Percentiles rank a stretch among this genome's conserved stretches.
These are phyloP conservation scores for Tetramorium simillimum DNA, from an alignment of 1,140 invertebrate genomes.

Conservation along the genomic window DNA sequence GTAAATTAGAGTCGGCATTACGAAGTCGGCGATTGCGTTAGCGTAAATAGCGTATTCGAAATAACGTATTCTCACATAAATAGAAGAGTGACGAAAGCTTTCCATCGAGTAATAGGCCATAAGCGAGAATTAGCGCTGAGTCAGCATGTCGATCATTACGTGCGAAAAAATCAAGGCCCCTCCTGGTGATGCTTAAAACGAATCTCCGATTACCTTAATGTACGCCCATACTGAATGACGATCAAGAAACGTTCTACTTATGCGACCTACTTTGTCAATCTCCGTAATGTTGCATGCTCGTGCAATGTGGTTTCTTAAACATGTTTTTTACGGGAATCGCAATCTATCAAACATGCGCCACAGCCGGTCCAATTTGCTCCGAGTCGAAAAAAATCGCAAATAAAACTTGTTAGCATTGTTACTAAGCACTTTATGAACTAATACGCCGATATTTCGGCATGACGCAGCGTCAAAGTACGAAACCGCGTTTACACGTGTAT, in stretches of 20 bases:
- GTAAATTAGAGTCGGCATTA: not conserved
- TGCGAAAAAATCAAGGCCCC: not conserved
- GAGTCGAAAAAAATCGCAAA: not conserved
- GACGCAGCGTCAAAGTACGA: not conserved
- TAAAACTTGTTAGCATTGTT: constrained; percentile 18
- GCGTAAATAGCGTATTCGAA: not conserved
- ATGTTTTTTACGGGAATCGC: constrained; percentile 22
- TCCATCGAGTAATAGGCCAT: not conserved
- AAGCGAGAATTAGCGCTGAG: constrained; percentile 29
- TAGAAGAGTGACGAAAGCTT: not conserved
- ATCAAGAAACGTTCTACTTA: constrained; percentile 34
- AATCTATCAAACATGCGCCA: constrained; percentile 5
- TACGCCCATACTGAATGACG: constrained; percentile 22
- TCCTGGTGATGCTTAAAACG: constrained; percentile 18
- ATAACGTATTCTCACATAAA: not conserved
- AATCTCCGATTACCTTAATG: constrained; percentile 36
- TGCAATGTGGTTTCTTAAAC: constrained; percentile 19
- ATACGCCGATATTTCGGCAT: not conserved
- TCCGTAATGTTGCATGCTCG: constrained; percentile 28
- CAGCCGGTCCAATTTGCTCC: not conserved
- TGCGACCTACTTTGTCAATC: constrained; percentile 44
- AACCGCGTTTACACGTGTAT: not conserved
- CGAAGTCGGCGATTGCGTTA: not conserved
- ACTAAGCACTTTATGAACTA: not conserved
- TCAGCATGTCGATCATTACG: constrained; percentile 7